Conservation (phyloP, 1,140 invertebrate species). For the Platyura marginata region DNA sequence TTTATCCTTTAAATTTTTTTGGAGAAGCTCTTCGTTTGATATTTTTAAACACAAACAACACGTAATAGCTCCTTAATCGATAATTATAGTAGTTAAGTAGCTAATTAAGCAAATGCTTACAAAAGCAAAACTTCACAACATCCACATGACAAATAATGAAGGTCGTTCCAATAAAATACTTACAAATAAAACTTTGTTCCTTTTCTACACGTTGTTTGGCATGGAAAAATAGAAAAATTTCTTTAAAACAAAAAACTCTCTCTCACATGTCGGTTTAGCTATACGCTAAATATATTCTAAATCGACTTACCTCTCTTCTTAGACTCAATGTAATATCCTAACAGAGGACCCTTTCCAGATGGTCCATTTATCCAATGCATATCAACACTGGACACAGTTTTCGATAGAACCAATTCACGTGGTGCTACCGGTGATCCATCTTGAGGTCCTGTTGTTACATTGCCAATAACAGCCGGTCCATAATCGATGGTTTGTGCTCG, state of each 20-base stretch:
- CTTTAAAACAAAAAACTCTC: no score
- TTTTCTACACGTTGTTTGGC: not conserved
- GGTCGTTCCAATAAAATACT: not conserved
- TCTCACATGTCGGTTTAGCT: no score
- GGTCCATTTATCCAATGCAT: slow-evolving; percentile 76
- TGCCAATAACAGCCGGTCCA: slow-evolving; percentile 55
- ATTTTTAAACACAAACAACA: no score
- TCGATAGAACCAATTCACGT: slow-evolving; percentile 47
- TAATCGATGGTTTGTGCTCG: slow-evolving; percentile 75
- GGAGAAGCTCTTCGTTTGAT: no score
- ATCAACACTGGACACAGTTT: slow-evolving; percentile 67
- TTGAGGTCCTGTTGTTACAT: slow-evolving; percentile 89
- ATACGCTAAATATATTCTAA: no score
- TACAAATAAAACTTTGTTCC: not conserved
- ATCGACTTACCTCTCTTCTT: slow-evolving; percentile 54
- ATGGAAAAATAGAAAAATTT: not conserved
- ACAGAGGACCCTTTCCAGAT: slow-evolving; percentile 65
- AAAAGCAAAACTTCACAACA: no score
- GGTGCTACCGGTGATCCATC: slow-evolving; percentile 69
- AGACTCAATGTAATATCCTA: slow-evolving; percentile 87
- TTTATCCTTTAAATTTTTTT: no score
- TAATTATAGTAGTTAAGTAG: no score
- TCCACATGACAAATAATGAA: no score
- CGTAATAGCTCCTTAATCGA: no score
- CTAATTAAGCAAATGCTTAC: no score